These are phyloP conservation scores for Scaptomyza cyrtandrae DNA, from an alignment of 2,888 invertebrate genomes.

Conservation along the genomic window DNA sequence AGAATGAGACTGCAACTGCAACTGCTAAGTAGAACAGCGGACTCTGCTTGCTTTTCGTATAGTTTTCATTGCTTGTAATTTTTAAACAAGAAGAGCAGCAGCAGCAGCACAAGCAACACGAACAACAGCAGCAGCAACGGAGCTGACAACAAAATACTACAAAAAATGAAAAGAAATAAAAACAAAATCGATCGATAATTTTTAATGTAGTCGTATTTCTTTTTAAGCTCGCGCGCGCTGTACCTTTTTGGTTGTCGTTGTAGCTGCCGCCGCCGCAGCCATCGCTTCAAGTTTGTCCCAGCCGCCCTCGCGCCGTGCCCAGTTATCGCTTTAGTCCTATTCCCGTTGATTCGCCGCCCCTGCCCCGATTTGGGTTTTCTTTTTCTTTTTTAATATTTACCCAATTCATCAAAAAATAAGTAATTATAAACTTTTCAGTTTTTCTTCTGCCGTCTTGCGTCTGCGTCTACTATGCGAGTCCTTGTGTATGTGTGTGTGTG, in stretches of 20 bases:
- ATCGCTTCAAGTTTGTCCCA: constrained; percentile 34
- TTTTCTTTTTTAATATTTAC: constrained; percentile 80
- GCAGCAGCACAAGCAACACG: neutral
- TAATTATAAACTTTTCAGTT: constrained; percentile 83
- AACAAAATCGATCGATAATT: constrained; percentile 75
- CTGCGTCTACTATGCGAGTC: constrained; percentile 58
- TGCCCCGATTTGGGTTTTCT: constrained; percentile 37
- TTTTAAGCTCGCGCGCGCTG: constrained; percentile 64
- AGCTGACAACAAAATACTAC: constrained; percentile 20
- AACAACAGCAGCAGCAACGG: constrained; percentile 5
- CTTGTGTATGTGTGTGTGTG: neutral
- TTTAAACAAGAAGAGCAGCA: constrained; percentile 13
- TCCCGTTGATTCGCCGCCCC: constrained; percentile 18
- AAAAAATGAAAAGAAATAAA: constrained; percentile 20
- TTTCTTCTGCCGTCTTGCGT: constrained; percentile 71
- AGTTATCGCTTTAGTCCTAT: constrained; percentile 56
- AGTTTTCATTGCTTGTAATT: constrained; percentile 29
- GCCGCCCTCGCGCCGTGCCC: constrained; percentile 13
- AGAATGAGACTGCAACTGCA: neutral
- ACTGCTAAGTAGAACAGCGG: constrained; percentile 7
- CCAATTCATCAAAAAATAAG: constrained; percentile 84
- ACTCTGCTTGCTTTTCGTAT: constrained; percentile 9
- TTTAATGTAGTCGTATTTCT: constrained; percentile 80
- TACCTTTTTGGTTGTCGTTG: constrained; percentile 63
- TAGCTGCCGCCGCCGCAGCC: constrained; percentile 6